These are phyloP conservation scores for Austrofundulus limnaeus DNA, from an alignment of 2,113 vertebrate genomes.

Conservation along the genomic window DNA sequence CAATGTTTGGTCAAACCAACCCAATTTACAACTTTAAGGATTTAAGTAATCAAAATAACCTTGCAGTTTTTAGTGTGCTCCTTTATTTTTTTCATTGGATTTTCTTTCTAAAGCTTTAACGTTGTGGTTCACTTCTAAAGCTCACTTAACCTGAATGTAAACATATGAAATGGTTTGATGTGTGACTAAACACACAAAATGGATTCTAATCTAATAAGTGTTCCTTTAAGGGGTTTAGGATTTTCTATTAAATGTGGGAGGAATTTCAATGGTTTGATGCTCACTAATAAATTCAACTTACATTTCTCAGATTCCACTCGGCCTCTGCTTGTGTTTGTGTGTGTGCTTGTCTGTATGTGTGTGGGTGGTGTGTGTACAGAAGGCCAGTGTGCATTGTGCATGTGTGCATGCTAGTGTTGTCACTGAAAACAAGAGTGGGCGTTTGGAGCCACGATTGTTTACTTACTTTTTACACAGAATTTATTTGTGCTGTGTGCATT, in stretches of 20 bases:
- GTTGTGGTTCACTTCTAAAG: background rate
- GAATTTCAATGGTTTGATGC: slow-evolving; percentile 41
- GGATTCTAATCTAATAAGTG: background rate
- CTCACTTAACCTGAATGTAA: background rate
- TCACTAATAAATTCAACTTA: slow-evolving; percentile 60
- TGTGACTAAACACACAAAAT: background rate
- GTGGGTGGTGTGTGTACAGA: slow-evolving; percentile 56
- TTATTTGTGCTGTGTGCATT: background rate
- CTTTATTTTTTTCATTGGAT: background rate
- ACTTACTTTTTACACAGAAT: slow-evolving; percentile 7
- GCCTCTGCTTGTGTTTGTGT: slow-evolving; percentile 45
- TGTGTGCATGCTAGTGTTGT: slow-evolving; percentile 35
- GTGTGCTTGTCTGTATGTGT: background rate
- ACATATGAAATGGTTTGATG: no score
- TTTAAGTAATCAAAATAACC: no score
- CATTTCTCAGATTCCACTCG: slow-evolving; percentile 65
- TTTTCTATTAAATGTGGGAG: slow-evolving; percentile 46
- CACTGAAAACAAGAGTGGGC: slow-evolving; percentile 32
- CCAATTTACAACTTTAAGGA: no score
- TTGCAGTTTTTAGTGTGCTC: no score
- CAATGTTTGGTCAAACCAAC: no score
- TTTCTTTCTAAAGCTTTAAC: background rate
- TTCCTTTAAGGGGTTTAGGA: slow-evolving; percentile 15
- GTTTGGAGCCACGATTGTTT: slow-evolving; percentile 22
- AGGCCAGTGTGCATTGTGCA: slow-evolving; percentile 36